phyloP scores from a whole-genome alignment of 2,113 vertebrate species.

The Salvelinus namaycush region DNA sequence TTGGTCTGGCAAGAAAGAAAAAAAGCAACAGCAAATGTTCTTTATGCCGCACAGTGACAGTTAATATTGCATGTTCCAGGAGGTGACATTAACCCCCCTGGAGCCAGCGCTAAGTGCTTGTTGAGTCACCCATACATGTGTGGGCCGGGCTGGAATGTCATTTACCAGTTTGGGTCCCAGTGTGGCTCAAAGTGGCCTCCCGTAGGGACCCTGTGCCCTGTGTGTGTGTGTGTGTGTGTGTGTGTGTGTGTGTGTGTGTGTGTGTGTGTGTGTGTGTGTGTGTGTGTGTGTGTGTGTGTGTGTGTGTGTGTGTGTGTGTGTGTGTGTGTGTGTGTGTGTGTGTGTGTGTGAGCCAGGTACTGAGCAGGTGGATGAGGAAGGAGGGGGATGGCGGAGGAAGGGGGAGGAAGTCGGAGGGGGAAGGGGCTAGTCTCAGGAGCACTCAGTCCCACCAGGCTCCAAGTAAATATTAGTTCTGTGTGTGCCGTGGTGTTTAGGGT shows the following conservation, averaged over 20 bases:
- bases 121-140: constrained; percentile 67
- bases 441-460: constrained; percentile 37
- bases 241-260: constrained; percentile 8
- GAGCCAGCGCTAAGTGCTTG: constrained; percentile 58
- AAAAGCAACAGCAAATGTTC: constrained; percentile 25
- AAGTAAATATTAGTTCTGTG: constrained; percentile 62
- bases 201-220: constrained; percentile 10
- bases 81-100: constrained; percentile 42
- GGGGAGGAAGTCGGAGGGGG: not conserved
- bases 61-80: constrained; percentile 60
- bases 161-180: constrained; percentile 53
- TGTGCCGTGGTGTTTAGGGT: constrained; percentile 39
- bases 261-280: constrained; percentile 6
- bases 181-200: constrained; percentile 31
- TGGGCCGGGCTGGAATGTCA: constrained; percentile 59
- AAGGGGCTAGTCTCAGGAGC: not conserved
- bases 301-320: not conserved
- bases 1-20: constrained; percentile 9
- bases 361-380: constrained; percentile 23
- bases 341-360: constrained; percentile 22
- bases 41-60: constrained; percentile 48
- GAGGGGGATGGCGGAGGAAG: constrained; percentile 9
- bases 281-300: not conserved
- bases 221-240: not conserved
- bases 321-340: not conserved